Conservation (phyloP, 2,113 vertebrate genomes). For the Emydocephalus ijimae region DNA sequence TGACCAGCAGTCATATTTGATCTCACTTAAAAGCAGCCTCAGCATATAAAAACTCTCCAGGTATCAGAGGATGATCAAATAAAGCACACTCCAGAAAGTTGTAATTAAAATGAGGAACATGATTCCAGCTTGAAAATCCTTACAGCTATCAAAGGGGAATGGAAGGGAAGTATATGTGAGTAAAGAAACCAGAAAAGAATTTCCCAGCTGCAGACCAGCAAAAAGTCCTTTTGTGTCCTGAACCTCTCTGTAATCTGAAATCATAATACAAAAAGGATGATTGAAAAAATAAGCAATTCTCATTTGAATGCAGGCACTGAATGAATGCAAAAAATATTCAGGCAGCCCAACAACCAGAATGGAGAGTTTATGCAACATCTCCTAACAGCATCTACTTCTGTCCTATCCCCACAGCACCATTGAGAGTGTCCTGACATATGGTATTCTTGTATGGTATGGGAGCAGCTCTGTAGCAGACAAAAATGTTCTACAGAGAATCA, state of each 20-base stretch:
- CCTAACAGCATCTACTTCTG: slow-evolving; percentile 31
- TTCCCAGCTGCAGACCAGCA: slow-evolving; percentile 16
- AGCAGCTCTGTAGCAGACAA: too few species aligned
- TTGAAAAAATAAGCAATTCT: slow-evolving; percentile 43
- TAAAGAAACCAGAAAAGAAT: slow-evolving; percentile 2
- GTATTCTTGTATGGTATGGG: too few species aligned
- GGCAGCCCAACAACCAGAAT: slow-evolving; percentile 32
- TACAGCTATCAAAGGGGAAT: not conserved
- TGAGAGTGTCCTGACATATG: too few species aligned
- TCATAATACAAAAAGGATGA: slow-evolving; percentile 31
- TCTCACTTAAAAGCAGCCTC: slow-evolving; percentile 17
- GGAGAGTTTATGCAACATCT: slow-evolving; percentile 49
- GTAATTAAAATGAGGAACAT: slow-evolving; percentile 30
- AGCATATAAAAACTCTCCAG: not conserved
- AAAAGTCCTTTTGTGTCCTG: slow-evolving; percentile 1
- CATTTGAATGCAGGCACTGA: slow-evolving; percentile 46
- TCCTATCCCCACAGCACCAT: too few species aligned
- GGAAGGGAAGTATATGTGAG: not conserved
- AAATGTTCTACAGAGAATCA: too few species aligned
- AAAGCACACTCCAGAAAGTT: not conserved
- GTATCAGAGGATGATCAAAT: slow-evolving; percentile 13
- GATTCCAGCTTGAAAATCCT: slow-evolving; percentile 18
- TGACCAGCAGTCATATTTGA: slow-evolving; percentile 4
- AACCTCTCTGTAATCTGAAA: slow-evolving; percentile 17
- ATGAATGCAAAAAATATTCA: slow-evolving; percentile 50